phyloP scores from a whole-genome alignment of 2,113 vertebrate genomes.

The Mormyrus lacerda region DNA sequence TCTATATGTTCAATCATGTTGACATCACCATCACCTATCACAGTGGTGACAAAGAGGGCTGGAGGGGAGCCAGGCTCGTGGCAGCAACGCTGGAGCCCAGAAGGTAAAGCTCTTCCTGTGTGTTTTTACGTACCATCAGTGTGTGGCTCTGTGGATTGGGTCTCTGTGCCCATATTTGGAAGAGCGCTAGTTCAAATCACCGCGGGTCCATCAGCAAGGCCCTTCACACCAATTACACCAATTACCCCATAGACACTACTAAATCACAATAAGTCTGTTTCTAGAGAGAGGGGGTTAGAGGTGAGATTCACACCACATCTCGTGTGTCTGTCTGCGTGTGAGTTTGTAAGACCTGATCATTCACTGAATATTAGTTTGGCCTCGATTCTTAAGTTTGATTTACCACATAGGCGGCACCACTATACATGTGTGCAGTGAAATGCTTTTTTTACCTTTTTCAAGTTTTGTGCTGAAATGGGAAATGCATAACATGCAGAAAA shows the following conservation, averaged over 20 bases:
- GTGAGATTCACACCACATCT: not conserved
- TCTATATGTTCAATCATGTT: slow-evolving; percentile 94
- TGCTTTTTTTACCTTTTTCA: not conserved
- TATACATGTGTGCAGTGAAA: not conserved
- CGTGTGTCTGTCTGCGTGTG: not conserved
- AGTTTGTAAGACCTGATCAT: not conserved
- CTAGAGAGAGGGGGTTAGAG: not conserved
- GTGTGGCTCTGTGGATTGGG: not conserved
- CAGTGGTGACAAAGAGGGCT: slow-evolving; percentile 66
- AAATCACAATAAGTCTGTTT: not conserved
- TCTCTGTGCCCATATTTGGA: not conserved
- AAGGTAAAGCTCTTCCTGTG: slow-evolving; percentile 60
- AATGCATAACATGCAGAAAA: not conserved
- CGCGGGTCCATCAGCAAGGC: not conserved
- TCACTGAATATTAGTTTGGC: not conserved
- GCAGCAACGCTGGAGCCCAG: slow-evolving; percentile 89
- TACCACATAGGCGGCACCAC: not conserved
- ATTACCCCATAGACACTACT: not conserved
- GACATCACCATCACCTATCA: slow-evolving; percentile 90
- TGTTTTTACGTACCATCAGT: not conserved
- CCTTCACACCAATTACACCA: not conserved
- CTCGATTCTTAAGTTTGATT: not conserved
- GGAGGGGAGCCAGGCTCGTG: slow-evolving; percentile 80
- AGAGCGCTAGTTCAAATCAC: not conserved
- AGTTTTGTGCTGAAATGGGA: not conserved